Evolutionary conservation across 2,888 invertebrate species (phyloP).

Genomic region (Patella caerulea): DNA sequence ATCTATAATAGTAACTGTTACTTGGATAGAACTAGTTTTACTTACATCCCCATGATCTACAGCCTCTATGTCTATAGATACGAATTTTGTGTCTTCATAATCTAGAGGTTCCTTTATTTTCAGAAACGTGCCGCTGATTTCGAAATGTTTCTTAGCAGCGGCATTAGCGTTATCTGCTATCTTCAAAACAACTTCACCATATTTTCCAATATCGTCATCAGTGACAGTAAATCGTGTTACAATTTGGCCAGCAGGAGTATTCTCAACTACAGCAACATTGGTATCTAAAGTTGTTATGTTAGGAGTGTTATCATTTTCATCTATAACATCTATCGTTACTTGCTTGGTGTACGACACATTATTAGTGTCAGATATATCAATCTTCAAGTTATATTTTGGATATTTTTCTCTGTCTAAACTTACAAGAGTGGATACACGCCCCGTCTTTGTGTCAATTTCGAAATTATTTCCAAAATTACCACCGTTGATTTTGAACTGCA

Average conservation of each 20-base stretch:
- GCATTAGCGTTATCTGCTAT: slow-evolving; percentile 28
- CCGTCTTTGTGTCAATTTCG: too few species aligned
- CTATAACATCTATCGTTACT: slow-evolving; percentile 43
- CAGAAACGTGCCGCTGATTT: slow-evolving; percentile 37
- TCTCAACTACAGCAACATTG: slow-evolving; percentile 43
- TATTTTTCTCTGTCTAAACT: slow-evolving; percentile 40
- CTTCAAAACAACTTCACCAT: slow-evolving; percentile 40
- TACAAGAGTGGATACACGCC: too few species aligned
- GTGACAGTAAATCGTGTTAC: slow-evolving; percentile 42
- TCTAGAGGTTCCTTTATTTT: slow-evolving; percentile 34
- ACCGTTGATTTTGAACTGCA: too few species aligned
- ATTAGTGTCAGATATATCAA: slow-evolving; percentile 33
- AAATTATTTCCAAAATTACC: slow-evolving; percentile 46
- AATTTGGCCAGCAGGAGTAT: slow-evolving; percentile 45
- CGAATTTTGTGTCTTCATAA: slow-evolving; percentile 30
- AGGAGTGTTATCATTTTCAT: slow-evolving; percentile 56
- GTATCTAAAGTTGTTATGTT: slow-evolving; percentile 35
- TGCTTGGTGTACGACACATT: slow-evolving; percentile 32
- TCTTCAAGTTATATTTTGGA: slow-evolving; percentile 33
- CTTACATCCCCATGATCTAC: slow-evolving; percentile 38
- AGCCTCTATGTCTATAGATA: slow-evolving; percentile 39
- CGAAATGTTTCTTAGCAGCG: slow-evolving; percentile 30
- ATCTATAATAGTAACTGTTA: slow-evolving; percentile 41
- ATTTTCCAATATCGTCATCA: slow-evolving; percentile 49
- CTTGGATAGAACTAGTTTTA: slow-evolving; percentile 28